phyloP scores from a whole-genome alignment of 2,113 vertebrate species.

The Todiramphus saurophagus region DNA sequence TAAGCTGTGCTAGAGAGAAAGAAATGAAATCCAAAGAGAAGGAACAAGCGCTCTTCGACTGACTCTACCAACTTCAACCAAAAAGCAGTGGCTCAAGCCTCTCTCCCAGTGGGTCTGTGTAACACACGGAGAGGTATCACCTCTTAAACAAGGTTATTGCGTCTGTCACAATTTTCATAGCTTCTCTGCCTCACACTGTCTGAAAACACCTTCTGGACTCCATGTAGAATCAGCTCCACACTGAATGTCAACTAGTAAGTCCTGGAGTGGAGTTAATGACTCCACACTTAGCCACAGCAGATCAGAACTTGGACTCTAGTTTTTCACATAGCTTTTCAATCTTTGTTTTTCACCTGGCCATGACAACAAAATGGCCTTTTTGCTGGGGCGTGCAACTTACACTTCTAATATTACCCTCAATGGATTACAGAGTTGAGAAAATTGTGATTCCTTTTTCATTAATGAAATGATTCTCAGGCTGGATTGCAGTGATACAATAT shows the following conservation, averaged over 20 bases:
- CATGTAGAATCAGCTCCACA: neutral
- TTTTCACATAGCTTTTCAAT: neutral
- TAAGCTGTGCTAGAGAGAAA: neutral
- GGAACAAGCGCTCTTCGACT: neutral
- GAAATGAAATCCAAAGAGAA: neutral
- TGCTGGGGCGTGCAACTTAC: neutral
- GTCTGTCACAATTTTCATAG: neutral
- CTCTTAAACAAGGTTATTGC: neutral
- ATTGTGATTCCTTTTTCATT: neutral
- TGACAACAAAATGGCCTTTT: neutral
- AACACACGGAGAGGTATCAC: neutral
- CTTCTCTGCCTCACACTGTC: neutral
- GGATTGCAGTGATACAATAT: neutral
- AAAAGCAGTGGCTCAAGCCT: neutral
- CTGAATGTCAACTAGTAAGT: neutral
- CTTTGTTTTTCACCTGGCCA: neutral
- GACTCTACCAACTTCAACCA: neutral
- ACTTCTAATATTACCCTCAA: neutral
- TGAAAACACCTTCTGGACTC: neutral
- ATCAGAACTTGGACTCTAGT: neutral
- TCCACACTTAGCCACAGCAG: neutral
- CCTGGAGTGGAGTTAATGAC: neutral
- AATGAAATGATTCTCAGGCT: conserved; percentile 11
- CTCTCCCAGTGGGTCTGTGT: neutral
- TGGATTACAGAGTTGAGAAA: neutral